Conservation (phyloP, 2,888 invertebrate genomes). For the Drosophila rubida region DNA sequence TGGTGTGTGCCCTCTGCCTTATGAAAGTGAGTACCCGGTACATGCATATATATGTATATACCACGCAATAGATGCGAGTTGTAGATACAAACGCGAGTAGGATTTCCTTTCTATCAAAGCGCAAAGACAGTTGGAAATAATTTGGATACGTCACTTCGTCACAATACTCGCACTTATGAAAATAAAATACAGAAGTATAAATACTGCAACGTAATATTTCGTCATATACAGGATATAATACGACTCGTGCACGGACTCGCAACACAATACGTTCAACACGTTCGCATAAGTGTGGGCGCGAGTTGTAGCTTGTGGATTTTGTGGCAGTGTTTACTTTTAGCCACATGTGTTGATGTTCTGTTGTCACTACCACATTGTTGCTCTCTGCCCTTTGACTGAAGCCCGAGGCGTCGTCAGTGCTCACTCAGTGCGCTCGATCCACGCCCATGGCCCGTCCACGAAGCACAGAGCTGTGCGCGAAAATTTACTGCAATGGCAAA, state of each 20-base stretch:
- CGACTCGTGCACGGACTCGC: not conserved
- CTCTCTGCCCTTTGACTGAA: constrained; percentile 23
- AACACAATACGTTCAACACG: constrained; percentile 7
- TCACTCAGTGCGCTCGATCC: constrained; percentile 5
- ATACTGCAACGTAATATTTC: not conserved
- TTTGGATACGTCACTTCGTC: not conserved
- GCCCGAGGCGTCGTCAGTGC: not conserved
- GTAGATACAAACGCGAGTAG: constrained; percentile 2
- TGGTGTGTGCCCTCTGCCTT: not conserved
- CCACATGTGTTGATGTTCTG: constrained; percentile 63
- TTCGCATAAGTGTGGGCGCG: constrained; percentile 7
- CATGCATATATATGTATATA: constrained; percentile 21
- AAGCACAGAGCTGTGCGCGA: constrained; percentile 13
- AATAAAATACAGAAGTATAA: not conserved
- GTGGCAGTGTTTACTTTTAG: constrained; percentile 30
- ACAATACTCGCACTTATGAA: not conserved
- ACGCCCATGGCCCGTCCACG: constrained; percentile 27
- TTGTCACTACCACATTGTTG: constrained; percentile 32
- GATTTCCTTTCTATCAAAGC: not conserved
- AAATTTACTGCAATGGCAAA: constrained; percentile 67
- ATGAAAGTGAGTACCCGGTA: constrained; percentile 20
- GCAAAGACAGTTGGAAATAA: not conserved
- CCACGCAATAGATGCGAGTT: not conserved
- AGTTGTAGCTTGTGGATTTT: not conserved
- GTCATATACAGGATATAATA: not conserved